Evolutionary conservation across 2,888 invertebrate species (phyloP), one percentile per base, ranked within the genome.

Genomic region (Epirrhoe alternata): DNA sequence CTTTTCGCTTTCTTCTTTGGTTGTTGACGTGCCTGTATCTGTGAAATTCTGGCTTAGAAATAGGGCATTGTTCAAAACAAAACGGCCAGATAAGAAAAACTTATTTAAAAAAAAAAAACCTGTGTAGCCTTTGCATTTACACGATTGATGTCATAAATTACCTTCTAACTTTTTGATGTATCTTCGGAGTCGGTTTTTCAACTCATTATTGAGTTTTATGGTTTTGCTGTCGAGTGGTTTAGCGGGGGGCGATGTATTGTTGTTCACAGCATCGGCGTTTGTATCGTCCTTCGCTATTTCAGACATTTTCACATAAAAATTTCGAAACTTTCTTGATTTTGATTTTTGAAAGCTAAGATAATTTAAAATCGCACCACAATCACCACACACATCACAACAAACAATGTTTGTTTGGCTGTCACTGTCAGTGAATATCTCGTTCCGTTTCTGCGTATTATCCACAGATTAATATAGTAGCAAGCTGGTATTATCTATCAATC

Each of bases 81-180:
- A 31, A 6, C 31, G 31, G 6, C 5, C 31, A 31, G 3, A 6
- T 5, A 31, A 31, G 5, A 31, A 31, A 31, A n/a, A n/a, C n/a
- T n/a, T n/a, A n/a, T n/a, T n/a, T n/a, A n/a, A n/a, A n/a, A n/a
- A n/a, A n/a, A n/a, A n/a, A n/a, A n/a, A n/a, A n/a, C n/a, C n/a
- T n/a, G n/a, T n/a, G n/a, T n/a, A n/a, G n/a, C n/a, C n/a, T n/a
- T n/a, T n/a, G n/a, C n/a, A n/a, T n/a, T n/a, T n/a, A n/a, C n/a
- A n/a, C n/a, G n/a, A n/a, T n/a, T n/a, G n/a, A n/a, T n/a, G n/a
- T n/a, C n/a, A n/a, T n/a, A n/a, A n/a, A n/a, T 79, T 84, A 94
- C 94, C 93, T 76, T 93, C 92, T 31, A 93, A 77, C 74, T 92
- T 93, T 74, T 92, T 90, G 1, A 94, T 87, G 73, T 94, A 94